phyloP scores from a whole-genome alignment of 2,888 invertebrate genomes.

The Caenorhabditis drosophilae region DNA sequence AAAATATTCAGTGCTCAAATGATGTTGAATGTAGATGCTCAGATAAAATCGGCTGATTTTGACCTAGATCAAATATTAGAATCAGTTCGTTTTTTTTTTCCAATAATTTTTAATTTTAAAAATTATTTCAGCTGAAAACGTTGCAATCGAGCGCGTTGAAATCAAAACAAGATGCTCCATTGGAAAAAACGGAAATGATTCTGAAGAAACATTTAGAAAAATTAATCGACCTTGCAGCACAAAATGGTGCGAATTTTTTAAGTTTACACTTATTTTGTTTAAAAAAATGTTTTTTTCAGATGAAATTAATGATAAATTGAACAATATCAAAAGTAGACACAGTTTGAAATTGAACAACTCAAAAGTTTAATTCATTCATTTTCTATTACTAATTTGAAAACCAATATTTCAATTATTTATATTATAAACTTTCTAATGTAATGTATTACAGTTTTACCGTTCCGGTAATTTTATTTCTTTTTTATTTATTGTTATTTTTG shows the following conservation, averaged over 20 bases:
- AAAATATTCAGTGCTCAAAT: conserved; percentile 26
- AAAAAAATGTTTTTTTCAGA: conserved; percentile 13
- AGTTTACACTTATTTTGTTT: not conserved
- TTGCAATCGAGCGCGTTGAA: conserved; percentile 19
- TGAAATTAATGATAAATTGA: conserved; percentile 16
- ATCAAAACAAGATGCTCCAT: conserved; percentile 16
- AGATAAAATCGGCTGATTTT: conserved; percentile 37
- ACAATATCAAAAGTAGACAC: conserved; percentile 21
- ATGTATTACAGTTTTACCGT: not conserved
- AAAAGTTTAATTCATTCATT: conserved; percentile 9
- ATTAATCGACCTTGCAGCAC: conserved; percentile 21
- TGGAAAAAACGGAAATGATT: conserved; percentile 35
- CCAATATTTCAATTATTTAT: not conserved
- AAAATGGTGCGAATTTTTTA: too few species aligned
- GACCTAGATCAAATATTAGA: conserved; percentile 34
- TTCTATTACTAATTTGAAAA: not conserved
- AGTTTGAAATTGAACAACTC: conserved; percentile 13
- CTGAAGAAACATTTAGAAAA: conserved; percentile 39
- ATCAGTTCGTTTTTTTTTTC: too few species aligned
- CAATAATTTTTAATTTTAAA: too few species aligned
- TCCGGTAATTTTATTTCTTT: not conserved
- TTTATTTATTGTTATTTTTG: too few species aligned
- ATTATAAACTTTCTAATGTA: too few species aligned
- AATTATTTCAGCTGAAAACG: too few species aligned
- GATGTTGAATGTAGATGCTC: conserved; percentile 39